These are phyloP conservation scores for Asteroscopus sphinx DNA, from an alignment of 2,888 invertebrate species.

Conservation along the genomic window DNA sequence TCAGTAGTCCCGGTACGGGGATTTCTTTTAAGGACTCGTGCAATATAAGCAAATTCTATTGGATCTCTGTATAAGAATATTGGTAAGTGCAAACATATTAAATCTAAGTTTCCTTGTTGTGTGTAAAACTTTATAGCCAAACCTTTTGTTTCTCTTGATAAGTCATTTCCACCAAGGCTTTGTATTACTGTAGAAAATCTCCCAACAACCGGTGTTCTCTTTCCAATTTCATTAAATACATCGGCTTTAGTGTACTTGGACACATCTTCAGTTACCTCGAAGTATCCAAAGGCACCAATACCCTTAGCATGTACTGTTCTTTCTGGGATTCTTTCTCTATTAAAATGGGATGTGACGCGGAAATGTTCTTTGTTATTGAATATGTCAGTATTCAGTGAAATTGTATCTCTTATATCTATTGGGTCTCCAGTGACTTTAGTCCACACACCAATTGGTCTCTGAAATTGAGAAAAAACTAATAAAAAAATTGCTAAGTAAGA, in stretches of 20 bases:
- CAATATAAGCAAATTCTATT: conserved; percentile 94
- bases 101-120: conserved; percentile 96
- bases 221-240: conserved; percentile 90
- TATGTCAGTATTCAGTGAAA: conserved; percentile 60
- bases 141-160: conserved; percentile 90
- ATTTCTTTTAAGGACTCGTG: conserved; percentile 97
- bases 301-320: conserved; percentile 98
- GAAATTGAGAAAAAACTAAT: conserved; percentile 1
- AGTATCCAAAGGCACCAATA: conserved; percentile 94
- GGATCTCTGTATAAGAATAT: conserved; percentile 97
- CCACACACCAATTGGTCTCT: conserved; percentile 35
- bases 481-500: no score
- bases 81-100: conserved; percentile 95
- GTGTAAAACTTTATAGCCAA: conserved; percentile 97
- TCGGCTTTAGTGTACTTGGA: conserved; percentile 89
- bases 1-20: conserved; percentile 96
- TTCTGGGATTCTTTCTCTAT: conserved; percentile 95
- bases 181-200: conserved; percentile 90
- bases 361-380: conserved; percentile 66
- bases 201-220: conserved; percentile 88
- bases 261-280: conserved; percentile 95
- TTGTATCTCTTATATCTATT: conserved; percentile 90
- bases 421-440: conserved; percentile 38
- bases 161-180: conserved; percentile 91
- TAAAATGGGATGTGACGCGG: conserved; percentile 92